Percentiles rank a stretch among this genome's conserved stretches.
Evolutionary conservation across 2,888 invertebrate species (phyloP).

Genomic region (Meteorus colon): DNA sequence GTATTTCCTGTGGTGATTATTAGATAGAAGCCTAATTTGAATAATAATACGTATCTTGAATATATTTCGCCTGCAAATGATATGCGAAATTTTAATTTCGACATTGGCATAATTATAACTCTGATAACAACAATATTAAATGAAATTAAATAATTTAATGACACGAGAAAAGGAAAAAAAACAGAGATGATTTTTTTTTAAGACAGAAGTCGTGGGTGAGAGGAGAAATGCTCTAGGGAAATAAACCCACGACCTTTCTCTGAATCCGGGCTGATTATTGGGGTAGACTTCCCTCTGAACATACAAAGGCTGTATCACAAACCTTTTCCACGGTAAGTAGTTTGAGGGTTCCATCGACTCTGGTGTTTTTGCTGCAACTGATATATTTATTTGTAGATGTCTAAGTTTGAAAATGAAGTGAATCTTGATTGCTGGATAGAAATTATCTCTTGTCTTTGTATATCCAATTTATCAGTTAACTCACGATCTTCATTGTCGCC

Average conservation of each 20-base stretch:
- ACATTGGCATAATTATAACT: no score
- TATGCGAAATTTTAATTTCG: no score
- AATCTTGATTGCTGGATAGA: background rate
- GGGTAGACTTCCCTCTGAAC: background rate
- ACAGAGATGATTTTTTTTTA: background rate
- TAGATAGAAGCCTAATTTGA: no score
- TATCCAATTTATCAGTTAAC: background rate
- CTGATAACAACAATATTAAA: no score
- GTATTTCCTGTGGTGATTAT: no score
- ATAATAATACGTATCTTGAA: no score
- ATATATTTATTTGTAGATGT: background rate
- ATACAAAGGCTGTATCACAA: slow-evolving; percentile 2
- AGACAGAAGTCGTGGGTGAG: background rate
- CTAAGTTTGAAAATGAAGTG: background rate
- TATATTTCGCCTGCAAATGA: no score
- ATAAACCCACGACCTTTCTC: slow-evolving; percentile 13
- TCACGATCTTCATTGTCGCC: background rate
- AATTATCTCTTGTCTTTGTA: background rate
- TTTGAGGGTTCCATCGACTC: background rate
- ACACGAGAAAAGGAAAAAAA: background rate
- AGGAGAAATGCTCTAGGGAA: background rate
- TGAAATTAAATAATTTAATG: background rate
- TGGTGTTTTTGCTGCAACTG: background rate
- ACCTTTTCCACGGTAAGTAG: background rate
- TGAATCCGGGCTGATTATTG: background rate